phyloP scores from a whole-genome alignment of 2,797 vertebrate species.

The Ispidina picta region DNA sequence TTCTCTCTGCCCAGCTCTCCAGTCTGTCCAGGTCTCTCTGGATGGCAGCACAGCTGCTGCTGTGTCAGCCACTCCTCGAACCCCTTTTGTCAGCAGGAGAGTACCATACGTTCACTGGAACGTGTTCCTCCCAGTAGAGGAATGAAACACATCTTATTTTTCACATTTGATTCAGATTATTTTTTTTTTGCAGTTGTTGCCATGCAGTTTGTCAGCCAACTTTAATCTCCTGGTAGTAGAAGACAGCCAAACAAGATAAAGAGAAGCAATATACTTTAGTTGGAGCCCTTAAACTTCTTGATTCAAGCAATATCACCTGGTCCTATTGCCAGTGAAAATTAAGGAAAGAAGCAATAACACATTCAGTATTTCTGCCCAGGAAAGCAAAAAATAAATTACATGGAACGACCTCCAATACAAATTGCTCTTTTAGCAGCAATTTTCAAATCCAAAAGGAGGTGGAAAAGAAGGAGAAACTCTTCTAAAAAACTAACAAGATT shows the following conservation, averaged over 20 bases:
- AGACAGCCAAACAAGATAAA: conserved; percentile 45
- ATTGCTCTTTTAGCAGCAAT: conserved; percentile 30
- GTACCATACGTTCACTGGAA: background rate
- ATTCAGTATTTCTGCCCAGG: background rate
- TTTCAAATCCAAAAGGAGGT: background rate
- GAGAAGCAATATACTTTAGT: conserved; percentile 36
- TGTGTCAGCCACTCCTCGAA: background rate
- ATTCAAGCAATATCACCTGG: conserved; percentile 23
- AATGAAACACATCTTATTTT: conserved; percentile 15
- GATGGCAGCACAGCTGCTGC: too few relatives aligned
- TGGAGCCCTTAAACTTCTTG: conserved; percentile 46
- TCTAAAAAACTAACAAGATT: background rate
- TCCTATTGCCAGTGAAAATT: conserved; percentile 33
- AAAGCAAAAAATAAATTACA: conserved; percentile 40
- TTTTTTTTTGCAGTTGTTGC: conserved; percentile 10
- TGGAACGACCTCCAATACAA: conserved; percentile 7
- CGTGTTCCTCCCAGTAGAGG: background rate
- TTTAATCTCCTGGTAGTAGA: conserved; percentile 30
- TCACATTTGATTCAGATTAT: background rate
- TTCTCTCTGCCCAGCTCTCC: too few relatives aligned
- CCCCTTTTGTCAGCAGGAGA: background rate
- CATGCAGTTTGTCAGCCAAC: background rate
- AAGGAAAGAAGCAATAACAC: background rate
- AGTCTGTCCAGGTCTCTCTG: too few relatives aligned
- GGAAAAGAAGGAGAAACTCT: background rate